These are phyloP conservation scores for Chanos chanos DNA, from an alignment of 2,797 vertebrate genomes.

Conservation along the genomic window DNA sequence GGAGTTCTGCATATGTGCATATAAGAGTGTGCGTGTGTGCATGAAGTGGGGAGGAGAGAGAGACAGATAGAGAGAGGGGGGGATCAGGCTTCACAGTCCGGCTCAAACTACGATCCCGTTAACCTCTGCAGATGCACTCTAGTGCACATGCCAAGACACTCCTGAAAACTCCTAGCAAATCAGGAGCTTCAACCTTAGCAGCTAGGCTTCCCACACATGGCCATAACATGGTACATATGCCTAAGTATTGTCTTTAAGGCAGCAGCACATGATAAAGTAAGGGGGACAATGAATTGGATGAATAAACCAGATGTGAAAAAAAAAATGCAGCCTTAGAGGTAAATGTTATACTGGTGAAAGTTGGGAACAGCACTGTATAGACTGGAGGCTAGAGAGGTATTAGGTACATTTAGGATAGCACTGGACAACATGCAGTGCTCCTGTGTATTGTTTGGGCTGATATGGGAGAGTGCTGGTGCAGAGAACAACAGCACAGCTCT, in stretches of 20 bases:
- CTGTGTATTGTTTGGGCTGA: conserved; percentile 1
- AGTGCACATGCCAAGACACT: too few relatives aligned
- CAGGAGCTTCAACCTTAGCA: too few relatives aligned
- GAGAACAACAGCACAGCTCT: conserved; percentile 32
- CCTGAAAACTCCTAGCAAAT: too few relatives aligned
- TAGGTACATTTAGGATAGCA: too few relatives aligned
- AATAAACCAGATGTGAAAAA: too few relatives aligned
- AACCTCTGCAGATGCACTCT: conserved; percentile 6
- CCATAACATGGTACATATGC: too few relatives aligned
- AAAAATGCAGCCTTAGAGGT: neutral
- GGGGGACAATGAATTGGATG: too few relatives aligned
- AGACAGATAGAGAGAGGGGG: conserved; percentile 11
- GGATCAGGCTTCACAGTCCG: conserved; percentile 25
- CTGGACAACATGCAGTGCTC: conserved; percentile 4
- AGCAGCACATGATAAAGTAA: too few relatives aligned
- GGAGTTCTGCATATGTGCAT: neutral
- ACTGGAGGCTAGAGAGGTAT: neutral
- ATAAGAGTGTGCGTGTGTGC: neutral
- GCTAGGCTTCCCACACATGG: too few relatives aligned
- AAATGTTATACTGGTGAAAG: neutral
- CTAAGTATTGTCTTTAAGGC: too few relatives aligned
- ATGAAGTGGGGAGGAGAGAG: neutral
- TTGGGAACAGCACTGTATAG: neutral
- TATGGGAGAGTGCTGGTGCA: conserved; percentile 13
- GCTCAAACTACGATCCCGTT: conserved; percentile 1